Evolutionary conservation across 2,888 invertebrate genomes (phyloP).

Genomic region (Drosophila limbata): DNA sequence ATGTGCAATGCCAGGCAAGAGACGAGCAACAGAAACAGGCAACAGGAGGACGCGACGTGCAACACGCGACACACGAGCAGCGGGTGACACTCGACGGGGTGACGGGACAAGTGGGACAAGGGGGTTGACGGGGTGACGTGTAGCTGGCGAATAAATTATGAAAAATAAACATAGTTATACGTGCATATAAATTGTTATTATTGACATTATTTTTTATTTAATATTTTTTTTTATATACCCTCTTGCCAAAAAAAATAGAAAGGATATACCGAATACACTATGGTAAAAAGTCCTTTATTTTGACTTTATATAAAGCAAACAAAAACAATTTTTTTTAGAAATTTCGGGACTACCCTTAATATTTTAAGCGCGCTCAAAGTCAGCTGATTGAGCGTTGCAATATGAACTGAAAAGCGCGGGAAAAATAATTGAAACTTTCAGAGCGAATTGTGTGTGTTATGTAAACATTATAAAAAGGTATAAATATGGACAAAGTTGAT

Average conservation of each 20-base stretch:
- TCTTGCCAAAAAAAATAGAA: neutral
- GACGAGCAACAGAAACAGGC: conserved; percentile 2
- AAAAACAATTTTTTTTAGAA: no score
- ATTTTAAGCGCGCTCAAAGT: no score
- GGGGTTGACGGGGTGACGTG: neutral
- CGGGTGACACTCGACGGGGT: neutral
- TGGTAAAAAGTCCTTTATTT: no score
- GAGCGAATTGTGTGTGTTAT: no score
- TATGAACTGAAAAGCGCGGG: no score
- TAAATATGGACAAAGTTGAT: no score
- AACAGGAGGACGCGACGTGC: conserved; percentile 6
- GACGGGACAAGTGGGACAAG: neutral
- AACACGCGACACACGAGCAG: conserved; percentile 13
- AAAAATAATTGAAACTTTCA: no score
- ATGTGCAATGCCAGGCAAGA: conserved; percentile 14
- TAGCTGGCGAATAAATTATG: conserved; percentile 42
- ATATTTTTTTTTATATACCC: conserved; percentile 20
- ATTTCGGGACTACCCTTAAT: no score
- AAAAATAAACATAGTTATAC: conserved; percentile 49
- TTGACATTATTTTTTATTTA: conserved; percentile 32
- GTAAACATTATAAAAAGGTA: no score
- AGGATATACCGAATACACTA: neutral
- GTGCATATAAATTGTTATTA: conserved; percentile 50
- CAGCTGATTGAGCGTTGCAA: no score
- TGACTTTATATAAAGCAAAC: no score